Evolutionary conservation across 2,797 vertebrate species (phyloP), one percentile per base, ranked within the genome.

Genomic region (Amblyraja radiata): DNA sequence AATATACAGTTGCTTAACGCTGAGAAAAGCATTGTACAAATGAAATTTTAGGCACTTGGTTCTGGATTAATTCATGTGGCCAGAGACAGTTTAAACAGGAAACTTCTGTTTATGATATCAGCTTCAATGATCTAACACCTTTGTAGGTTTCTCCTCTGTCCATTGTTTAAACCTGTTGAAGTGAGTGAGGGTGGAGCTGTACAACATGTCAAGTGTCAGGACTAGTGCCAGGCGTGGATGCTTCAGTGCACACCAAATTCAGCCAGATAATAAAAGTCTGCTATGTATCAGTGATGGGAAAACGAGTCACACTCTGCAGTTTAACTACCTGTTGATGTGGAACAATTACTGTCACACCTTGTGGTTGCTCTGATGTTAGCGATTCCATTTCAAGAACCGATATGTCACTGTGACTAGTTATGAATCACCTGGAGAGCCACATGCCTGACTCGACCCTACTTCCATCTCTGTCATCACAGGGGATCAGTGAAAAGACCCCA

Each of bases 241-340:
- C 21, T 68, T 68, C 7, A 88, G n/a, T 36, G 1, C 61, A 88
- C 5, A 36, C 5, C 63, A 68, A 14, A 68, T 65, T 86, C 1
- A 86, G 36, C 2, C 25, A 23, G 46, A 11, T 83, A 1, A n/a
- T n/a, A 68, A 88, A 88, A 32, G 84, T 88, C 11, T 63, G 13
- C 28, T 21, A 9, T 21, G 23, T 16, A 21, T 88, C 61, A 36
- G 0, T 32, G 36, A 68, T 68, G 63, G 71, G 84, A 68, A 88
- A 88, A 88, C 84, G 68, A 68, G 84, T 18, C 84, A 88, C 84
- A 68, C n/a, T 84, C 84, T 88, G 84, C 16, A 68, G 32, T 68
- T 88, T 88, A 23, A 65, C 58, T 25, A 84, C 65, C n/a, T 23
- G 84, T 39, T 68, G 84, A 88, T 88, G n/a, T 68, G 84, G 84